Evolutionary conservation across 2,797 vertebrate species (phyloP).

Genomic region (Phataginus tricuspis): DNA sequence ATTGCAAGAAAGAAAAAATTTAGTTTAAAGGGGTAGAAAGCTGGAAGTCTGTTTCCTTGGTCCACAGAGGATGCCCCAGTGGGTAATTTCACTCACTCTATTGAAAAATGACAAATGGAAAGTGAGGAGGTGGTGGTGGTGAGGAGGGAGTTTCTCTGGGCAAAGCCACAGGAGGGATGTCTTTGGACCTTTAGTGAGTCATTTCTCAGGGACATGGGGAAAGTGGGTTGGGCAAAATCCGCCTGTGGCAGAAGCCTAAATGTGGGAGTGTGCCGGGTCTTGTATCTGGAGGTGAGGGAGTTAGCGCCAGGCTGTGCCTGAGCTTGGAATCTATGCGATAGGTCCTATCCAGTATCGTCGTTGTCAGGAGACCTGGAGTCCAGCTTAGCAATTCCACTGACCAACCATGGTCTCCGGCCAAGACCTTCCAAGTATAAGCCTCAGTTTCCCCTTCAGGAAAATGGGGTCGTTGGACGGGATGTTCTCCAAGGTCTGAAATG

Average conservation of each 20-base stretch:
- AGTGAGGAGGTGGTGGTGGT: not conserved
- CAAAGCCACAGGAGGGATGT: not conserved
- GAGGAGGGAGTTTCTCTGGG: not conserved
- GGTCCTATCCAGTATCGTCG: not conserved
- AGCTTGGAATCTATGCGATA: not conserved
- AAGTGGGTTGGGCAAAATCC: not conserved
- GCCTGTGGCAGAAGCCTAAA: not conserved
- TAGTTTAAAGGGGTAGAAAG: not conserved
- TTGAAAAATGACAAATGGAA: not conserved
- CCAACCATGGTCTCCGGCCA: not conserved
- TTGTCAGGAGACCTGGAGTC: not conserved
- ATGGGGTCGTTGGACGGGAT: not conserved
- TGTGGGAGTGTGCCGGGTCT: not conserved
- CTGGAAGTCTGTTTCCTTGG: not conserved
- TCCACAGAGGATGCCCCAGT: not conserved
- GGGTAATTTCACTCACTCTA: not conserved
- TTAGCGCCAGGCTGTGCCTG: not conserved
- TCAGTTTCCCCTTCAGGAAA: conserved; percentile 23
- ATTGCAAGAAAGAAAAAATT: not conserved
- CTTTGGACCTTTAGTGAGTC: not conserved
- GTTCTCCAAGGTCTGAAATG: not conserved
- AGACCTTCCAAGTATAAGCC: not conserved
- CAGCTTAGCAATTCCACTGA: not conserved
- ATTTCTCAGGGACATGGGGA: not conserved
- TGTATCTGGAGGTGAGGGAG: not conserved